Conservation (phyloP, 2,888 invertebrate species). For the Eilema griseolum region DNA sequence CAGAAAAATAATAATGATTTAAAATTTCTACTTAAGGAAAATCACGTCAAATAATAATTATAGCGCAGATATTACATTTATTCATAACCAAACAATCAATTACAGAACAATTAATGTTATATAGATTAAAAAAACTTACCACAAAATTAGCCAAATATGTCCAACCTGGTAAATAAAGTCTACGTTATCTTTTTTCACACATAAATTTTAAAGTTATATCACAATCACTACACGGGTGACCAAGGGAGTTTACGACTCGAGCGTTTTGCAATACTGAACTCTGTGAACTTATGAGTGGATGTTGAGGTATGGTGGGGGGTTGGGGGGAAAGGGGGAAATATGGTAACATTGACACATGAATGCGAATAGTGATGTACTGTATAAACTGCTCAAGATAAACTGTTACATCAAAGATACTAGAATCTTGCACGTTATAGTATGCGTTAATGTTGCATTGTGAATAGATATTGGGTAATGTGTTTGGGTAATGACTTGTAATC, state of each 20-base stretch:
- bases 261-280: constrained; percentile 11
- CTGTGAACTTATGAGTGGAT: background rate
- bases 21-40: constrained; percentile 5
- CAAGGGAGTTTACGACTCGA: background rate
- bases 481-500: no score
- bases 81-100: background rate
- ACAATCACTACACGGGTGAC: constrained; percentile 10
- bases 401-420: no score
- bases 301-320: background rate
- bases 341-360: background rate
- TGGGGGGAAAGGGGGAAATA: background rate
- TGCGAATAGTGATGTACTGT: background rate
- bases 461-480: no score
- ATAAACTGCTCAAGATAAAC: no score
- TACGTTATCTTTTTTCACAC: background rate
- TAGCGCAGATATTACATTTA: background rate
- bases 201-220: constrained; percentile 9
- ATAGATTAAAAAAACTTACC: constrained; percentile 12
- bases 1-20: background rate
- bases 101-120: background rate
- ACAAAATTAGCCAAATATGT: background rate
- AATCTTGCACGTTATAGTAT: no score
- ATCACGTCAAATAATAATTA: background rate
- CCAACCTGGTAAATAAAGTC: background rate
- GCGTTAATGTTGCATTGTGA: no score